Evolutionary conservation across 2,113 vertebrate species (phyloP), one percentile per base, ranked within the genome.

Genomic region (Malurus alboscapulatus): DNA sequence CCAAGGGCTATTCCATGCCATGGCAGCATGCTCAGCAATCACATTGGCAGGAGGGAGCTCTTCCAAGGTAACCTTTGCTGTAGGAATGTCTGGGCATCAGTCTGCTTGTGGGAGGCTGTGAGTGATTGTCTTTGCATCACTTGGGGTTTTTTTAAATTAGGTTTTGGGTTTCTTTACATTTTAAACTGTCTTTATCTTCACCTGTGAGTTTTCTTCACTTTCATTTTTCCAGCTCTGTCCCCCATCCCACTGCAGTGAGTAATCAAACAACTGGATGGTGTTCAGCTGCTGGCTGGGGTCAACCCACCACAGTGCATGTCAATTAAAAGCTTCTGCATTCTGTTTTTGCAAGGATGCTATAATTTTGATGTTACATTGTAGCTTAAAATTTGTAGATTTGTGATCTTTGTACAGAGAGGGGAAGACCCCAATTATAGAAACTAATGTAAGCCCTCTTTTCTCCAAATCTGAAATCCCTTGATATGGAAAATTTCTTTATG

Each of bases 391-490:
- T 84, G 48, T 78, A 83, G 63, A 54, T 62, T 59, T 72, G 32
- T 86, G 36, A 69, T 38, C 62, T 83, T 73, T 77, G 26, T 88
- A 12, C 8, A 30, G 34, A 36, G 9, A 24, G 14, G 54, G 32
- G 55, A 77, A 74, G 16, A 76, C 15, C 5, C 12, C 17, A 40
- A 50, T 15, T 71, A 17, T 14, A 63, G 44, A 66, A 71, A 83
- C 22, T 57, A 79, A 59, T 29, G 48, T 25, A 72, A 78, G 26
- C 22, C 19, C 30, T 93, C 44, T 93, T 82, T 95, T 95, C 82
- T 79, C 76, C 88, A 96, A 84, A 71, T 74, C 21, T 73, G 44
- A 90, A 93, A 71, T 83, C 44, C 17, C 27, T 88, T 77, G 51
- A 77, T 54, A 90, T 18, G n/a, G 67, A 76, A 86, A 80, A 71